phyloP scores from a whole-genome alignment of 1,140 invertebrate species.

The Antheraea pernyi region DNA sequence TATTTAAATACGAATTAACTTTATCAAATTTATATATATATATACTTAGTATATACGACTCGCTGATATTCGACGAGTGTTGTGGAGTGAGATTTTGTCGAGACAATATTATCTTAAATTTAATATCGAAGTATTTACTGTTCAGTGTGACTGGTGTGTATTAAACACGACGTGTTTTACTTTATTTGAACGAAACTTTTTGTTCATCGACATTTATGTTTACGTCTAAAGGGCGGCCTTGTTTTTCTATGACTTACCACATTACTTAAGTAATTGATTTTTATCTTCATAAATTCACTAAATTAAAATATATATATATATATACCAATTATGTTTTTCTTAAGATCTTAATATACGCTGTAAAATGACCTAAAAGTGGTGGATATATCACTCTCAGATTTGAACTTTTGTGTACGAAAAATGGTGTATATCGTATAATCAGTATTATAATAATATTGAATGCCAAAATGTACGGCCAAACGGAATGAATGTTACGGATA shows the following conservation, averaged over 20 bases:
- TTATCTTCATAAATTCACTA: too few species aligned
- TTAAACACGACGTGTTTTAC: slow-evolving; percentile 23
- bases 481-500: slow-evolving; percentile 38
- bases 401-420: slow-evolving; percentile 40
- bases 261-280: background rate
- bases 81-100: slow-evolving; percentile 75
- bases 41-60: slow-evolving; percentile 74
- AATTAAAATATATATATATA: too few species aligned
- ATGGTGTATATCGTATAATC: slow-evolving; percentile 37
- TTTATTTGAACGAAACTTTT: slow-evolving; percentile 15
- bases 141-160: slow-evolving; percentile 36
- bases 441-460: slow-evolving; percentile 32
- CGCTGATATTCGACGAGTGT: slow-evolving; percentile 71
- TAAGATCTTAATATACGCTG: background rate
- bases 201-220: slow-evolving; percentile 2
- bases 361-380: slow-evolving; percentile 3
- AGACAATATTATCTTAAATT: slow-evolving; percentile 75
- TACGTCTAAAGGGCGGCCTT: background rate
- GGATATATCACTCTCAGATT: slow-evolving; percentile 31
- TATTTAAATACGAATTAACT: slow-evolving; percentile 74
- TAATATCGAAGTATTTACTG: slow-evolving; percentile 47
- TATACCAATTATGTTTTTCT: background rate
- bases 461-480: slow-evolving; percentile 39
- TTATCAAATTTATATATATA: slow-evolving; percentile 76
- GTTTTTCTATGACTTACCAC: background rate